These are phyloP conservation scores for Daphoenositta chrysoptera DNA, from an alignment of 2,113 vertebrate genomes.

Conservation along the genomic window DNA sequence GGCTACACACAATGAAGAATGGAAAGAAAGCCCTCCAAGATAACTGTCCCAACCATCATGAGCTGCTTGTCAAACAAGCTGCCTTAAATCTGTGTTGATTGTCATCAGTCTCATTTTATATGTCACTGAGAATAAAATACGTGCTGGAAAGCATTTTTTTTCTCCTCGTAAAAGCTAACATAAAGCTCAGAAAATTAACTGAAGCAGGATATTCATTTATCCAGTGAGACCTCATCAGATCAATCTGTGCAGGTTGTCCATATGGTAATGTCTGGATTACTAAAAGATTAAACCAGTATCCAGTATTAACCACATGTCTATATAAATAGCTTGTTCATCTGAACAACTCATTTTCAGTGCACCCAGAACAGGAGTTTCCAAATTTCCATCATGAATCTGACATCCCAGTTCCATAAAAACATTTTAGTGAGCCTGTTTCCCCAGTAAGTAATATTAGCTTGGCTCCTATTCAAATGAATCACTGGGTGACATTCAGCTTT, in stretches of 20 bases:
- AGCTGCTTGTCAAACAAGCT: conserved; percentile 58
- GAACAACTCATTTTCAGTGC: neutral
- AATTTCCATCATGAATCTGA: neutral
- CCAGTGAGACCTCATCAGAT: neutral
- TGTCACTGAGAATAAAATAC: conserved; percentile 27
- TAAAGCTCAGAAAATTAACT: conserved; percentile 10
- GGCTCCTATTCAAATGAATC: neutral
- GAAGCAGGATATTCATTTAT: neutral
- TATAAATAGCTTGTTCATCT: neutral
- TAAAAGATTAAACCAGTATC: conserved; percentile 32
- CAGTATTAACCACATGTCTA: neutral
- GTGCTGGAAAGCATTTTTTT: neutral
- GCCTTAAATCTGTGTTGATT: neutral
- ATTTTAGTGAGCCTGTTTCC: neutral
- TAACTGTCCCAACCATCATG: neutral
- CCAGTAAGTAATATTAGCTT: neutral
- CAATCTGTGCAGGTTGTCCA: conserved; percentile 14
- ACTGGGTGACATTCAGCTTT: neutral
- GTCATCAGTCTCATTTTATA: conserved; percentile 30
- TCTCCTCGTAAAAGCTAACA: neutral
- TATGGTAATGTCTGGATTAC: conserved; percentile 40
- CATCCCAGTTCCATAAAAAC: neutral
- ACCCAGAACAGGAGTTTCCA: neutral
- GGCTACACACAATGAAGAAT: neutral
- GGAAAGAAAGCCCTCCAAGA: neutral